phyloP scores from a whole-genome alignment of 2,797 vertebrate species.

The Capromys pilorides region DNA sequence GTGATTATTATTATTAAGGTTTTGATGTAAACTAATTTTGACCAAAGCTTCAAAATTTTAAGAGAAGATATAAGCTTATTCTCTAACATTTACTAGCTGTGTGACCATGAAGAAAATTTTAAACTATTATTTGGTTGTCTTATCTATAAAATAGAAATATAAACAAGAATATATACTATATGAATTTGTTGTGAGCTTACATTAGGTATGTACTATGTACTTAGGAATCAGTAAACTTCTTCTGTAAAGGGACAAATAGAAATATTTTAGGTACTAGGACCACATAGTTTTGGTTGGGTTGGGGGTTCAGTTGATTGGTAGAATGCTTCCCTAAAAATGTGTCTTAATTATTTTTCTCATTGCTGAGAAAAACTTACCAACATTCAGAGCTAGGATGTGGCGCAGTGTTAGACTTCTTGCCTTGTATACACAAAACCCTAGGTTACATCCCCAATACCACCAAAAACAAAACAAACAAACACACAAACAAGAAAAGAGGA shows the following conservation, averaged over 20 bases:
- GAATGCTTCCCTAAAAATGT: not conserved
- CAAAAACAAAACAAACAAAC: too few species aligned
- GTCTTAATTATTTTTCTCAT: not conserved
- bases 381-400: too few species aligned
- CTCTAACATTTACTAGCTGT: not conserved
- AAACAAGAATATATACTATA: not conserved
- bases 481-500: too few species aligned
- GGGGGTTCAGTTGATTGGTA: not conserved
- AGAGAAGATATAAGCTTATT: not conserved
- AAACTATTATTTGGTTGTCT: not conserved
- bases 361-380: not conserved
- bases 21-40: not conserved
- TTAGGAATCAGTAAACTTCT: not conserved
- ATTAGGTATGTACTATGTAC: not conserved
- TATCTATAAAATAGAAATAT: not conserved
- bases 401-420: too few species aligned
- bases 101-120: not conserved
- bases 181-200: not conserved
- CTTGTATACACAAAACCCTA: too few species aligned
- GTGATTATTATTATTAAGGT: not conserved
- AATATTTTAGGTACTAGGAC: not conserved
- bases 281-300: not conserved
- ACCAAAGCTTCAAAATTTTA: constrained; percentile 17
- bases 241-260: not conserved
- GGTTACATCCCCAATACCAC: too few species aligned